A percentile compares a stretch with the other conserved stretches of the same genome.
Evolutionary conservation across 2,888 invertebrate genomes (phyloP).

Genomic region (Lypha dubia): DNA sequence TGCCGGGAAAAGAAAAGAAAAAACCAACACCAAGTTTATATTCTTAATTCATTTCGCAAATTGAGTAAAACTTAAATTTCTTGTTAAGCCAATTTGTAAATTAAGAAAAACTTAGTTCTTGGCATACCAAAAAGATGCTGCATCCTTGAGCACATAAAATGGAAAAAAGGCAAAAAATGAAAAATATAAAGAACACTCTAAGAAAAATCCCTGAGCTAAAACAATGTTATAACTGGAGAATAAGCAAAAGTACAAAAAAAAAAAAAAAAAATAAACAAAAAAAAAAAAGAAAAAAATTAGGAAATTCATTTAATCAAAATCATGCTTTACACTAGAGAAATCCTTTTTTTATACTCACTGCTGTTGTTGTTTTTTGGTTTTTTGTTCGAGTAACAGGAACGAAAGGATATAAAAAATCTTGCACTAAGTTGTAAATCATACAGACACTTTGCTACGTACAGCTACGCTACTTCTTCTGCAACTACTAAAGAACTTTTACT

Average conservation of each 20-base stretch:
- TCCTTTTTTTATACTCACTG: conserved; percentile 33
- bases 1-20: conserved; percentile 11
- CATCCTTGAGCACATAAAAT: conserved; percentile 26
- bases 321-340: conserved; percentile 69
- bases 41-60: conserved; percentile 64
- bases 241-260: not conserved
- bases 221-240: conserved; percentile 48
- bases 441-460: conserved; percentile 40
- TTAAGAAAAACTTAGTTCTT: conserved; percentile 49
- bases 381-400: conserved; percentile 1
- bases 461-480: conserved; percentile 14
- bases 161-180: not conserved
- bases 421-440: conserved; percentile 59
- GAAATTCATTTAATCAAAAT: conserved; percentile 71
- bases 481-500: conserved; percentile 33
- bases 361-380: conserved; percentile 24
- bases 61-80: conserved; percentile 62
- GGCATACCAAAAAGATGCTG: conserved; percentile 9
- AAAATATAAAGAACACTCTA: too few species aligned
- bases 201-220: conserved; percentile 32
- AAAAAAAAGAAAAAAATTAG: conserved; percentile 24
- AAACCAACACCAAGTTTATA: too few species aligned
- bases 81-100: conserved; percentile 66
- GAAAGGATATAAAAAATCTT: conserved; percentile 35
- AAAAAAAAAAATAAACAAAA: conserved; percentile 25